Conservation (phyloP, 2,113 vertebrate species). For the Procavia capensis region DNA sequence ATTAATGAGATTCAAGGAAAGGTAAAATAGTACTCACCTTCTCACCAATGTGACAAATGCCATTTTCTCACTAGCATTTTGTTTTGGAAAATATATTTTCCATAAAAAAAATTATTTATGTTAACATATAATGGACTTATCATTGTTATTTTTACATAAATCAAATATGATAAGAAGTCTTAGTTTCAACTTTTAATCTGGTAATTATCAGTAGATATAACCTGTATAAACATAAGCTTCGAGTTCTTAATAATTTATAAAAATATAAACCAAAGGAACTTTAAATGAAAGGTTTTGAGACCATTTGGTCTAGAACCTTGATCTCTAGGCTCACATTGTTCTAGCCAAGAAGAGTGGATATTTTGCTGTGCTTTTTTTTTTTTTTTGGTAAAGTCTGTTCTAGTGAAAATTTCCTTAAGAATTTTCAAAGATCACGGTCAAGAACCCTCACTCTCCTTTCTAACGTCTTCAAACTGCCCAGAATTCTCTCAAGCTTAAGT, state of each 20-base stretch:
- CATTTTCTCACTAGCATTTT: background rate
- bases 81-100: background rate
- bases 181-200: background rate
- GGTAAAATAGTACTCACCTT: background rate
- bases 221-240: background rate
- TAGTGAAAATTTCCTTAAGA: background rate
- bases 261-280: background rate
- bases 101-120: background rate
- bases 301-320: background rate
- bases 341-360: background rate
- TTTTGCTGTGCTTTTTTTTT: background rate
- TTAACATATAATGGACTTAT: background rate
- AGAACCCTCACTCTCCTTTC: background rate
- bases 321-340: background rate
- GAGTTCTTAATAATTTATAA: background rate
- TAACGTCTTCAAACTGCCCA: background rate
- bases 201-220: background rate
- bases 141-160: background rate
- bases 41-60: background rate
- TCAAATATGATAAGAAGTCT: background rate
- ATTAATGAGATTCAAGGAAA: slow-evolving; percentile 21
- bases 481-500: background rate
- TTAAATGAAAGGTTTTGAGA: background rate
- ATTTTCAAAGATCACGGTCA: background rate
- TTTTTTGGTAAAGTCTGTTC: background rate